Evolutionary conservation across 2,113 vertebrate genomes (phyloP).

Genomic region (Muntiacus reevesi): DNA sequence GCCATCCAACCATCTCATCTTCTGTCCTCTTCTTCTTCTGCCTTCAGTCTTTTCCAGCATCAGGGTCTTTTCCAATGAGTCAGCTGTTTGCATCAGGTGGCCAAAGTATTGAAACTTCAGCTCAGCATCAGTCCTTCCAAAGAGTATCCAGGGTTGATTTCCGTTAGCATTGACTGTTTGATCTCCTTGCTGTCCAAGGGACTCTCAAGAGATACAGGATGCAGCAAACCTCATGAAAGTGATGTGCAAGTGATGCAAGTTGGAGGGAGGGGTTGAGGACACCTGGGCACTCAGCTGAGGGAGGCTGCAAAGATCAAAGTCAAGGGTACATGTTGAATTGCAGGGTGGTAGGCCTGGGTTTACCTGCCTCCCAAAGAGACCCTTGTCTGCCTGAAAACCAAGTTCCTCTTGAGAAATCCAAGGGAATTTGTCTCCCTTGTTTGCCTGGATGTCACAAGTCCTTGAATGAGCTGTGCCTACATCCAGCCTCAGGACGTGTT

Average conservation of each 20-base stretch:
- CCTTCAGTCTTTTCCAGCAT: background rate
- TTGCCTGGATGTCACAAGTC: background rate
- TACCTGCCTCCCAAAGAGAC: background rate
- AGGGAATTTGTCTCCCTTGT: background rate
- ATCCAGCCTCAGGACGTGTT: background rate
- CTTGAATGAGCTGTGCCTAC: background rate
- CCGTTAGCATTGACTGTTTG: background rate
- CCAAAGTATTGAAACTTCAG: background rate
- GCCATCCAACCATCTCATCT: background rate
- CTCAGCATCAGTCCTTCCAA: background rate
- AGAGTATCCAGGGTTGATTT: background rate
- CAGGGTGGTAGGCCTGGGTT: background rate
- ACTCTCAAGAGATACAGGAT: background rate
- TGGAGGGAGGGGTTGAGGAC: no score
- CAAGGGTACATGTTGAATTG: background rate
- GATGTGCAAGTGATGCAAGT: background rate
- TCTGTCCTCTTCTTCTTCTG: background rate
- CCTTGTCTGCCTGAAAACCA: background rate
- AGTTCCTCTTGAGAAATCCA: background rate
- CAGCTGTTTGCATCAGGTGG: background rate
- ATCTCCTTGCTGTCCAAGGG: background rate
- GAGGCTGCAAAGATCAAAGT: background rate
- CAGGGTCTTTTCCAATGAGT: background rate
- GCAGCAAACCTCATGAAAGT: background rate
- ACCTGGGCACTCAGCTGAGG: background rate